Percentiles rank a stretch among this genome's conserved stretches.
Conservation (phyloP, 2,797 vertebrate species). For the Rhinichthys osculus region DNA sequence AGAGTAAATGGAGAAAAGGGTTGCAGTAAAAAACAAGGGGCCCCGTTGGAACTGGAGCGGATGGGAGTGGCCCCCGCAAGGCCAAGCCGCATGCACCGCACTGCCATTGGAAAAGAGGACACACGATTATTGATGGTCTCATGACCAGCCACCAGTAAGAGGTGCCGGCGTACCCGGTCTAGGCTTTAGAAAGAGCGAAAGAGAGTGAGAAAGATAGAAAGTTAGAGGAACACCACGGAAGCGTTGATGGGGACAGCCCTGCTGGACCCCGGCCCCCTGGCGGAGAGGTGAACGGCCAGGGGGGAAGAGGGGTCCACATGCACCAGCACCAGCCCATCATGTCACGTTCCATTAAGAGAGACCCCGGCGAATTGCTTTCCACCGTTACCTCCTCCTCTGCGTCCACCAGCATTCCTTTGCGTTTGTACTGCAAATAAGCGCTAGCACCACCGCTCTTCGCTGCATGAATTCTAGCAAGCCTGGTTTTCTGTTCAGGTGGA, state of each 20-base stretch:
- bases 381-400: conserved; percentile 87
- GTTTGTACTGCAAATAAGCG: conserved; percentile 98
- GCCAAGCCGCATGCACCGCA: conserved; percentile 51
- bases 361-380: conserved; percentile 64
- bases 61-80: conserved; percentile 32
- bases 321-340: conserved; percentile 68
- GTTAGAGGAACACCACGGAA: conserved; percentile 61
- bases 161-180: conserved; percentile 8
- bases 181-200: conserved; percentile 36
- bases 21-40: conserved; percentile 30
- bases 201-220: conserved; percentile 54
- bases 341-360: conserved; percentile 51
- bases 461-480: conserved; percentile 93
- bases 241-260: conserved; percentile 55
- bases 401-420: conserved; percentile 91
- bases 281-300: conserved; percentile 40
- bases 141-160: conserved; percentile 39
- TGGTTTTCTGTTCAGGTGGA: conserved; percentile 92
- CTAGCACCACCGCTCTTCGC: conserved; percentile 95
- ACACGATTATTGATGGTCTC: conserved; percentile 37
- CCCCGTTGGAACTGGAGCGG: conserved; percentile 32
- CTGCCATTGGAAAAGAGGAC: conserved; percentile 45
- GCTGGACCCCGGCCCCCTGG: conserved; percentile 43
- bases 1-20: conserved; percentile 41
- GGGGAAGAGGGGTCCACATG: conserved; percentile 63